Base-by-base conservation (phyloP, 1,140 invertebrate species). In the Penaeus japonicus region DNA sequence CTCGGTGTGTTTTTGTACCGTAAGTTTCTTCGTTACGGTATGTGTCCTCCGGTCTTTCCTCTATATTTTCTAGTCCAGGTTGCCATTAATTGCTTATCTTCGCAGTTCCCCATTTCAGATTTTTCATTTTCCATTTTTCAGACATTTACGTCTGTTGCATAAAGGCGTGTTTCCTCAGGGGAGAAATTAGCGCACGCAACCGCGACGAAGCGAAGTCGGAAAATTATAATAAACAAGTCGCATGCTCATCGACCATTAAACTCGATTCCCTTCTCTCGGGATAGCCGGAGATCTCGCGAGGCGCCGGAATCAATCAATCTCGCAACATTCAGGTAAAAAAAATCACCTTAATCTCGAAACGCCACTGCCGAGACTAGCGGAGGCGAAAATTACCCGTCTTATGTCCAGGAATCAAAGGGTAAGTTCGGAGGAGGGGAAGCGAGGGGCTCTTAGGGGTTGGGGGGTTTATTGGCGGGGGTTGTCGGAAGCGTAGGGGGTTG, bases 261-360 rank as follows among this genome's bases (percentile, higher is more conserved):
- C 53, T 59, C 35, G 57, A 82, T 82, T 82, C n/a, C 80, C 80
- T 82, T 12, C n/a, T 27, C n/a, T 53, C 20, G 54, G 54, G 54
- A 79, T 82, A 27, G 55, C 54, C 57, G 17, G 55, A 24, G 24
- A 30, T 62, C 80, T 32, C 80, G 5, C 20, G 80, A 57, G 80
- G 62, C 54, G 54, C 55, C 55, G 57, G 80, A 82, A 82, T 82
- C 80, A 82, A 82, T 82, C 80, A 82, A 82, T 82, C 80, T 82
- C 77, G 39, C 77, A 79, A 39, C 77, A 53, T 82, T 27, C 27
- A 82, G 80, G 57, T 82, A 82, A 82, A 82, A n/a, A 47, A 82
- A 82, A 59, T 82, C 80, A 59, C 55, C 55, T 82, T 82, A 82
- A 82, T 82, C 55, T 82, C 57, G 15, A 54, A 30, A 47, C 47